Conservation (phyloP, 35 echinoderm and acorn worm species). For the Heliocidaris erythrogramma region DNA sequence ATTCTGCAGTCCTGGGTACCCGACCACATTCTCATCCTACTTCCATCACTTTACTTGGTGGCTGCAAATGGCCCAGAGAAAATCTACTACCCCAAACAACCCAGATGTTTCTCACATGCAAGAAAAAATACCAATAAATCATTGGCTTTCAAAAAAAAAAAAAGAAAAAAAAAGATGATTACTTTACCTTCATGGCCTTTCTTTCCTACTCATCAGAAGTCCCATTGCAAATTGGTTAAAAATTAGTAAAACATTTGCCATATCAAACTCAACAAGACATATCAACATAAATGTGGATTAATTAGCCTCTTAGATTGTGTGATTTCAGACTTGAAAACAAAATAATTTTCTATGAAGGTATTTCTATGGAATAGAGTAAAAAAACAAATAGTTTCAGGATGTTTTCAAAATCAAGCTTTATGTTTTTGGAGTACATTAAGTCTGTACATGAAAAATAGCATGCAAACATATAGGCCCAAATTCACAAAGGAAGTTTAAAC, state of each 20-base stretch:
- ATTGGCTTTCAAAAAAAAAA: too few relatives aligned
- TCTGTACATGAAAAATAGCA: too few relatives aligned
- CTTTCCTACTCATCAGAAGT: constrained; percentile 23
- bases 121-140: too few relatives aligned
- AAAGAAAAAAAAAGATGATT: neutral
- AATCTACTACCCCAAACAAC: neutral
- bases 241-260: constrained; percentile 6
- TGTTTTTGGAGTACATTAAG: too few relatives aligned
- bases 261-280: neutral
- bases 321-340: too few relatives aligned
- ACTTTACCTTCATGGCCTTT: constrained; percentile 9
- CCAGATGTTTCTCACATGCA: neutral
- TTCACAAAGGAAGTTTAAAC: too few relatives aligned
- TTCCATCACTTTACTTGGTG: neutral
- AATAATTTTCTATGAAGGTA: too few relatives aligned
- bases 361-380: too few relatives aligned
- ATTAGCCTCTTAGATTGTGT: too few relatives aligned
- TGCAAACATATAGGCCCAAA: too few relatives aligned
- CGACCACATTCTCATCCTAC: neutral
- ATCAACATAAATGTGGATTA: neutral
- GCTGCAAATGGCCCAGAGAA: neutral
- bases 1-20: neutral
- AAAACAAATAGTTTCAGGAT: too few relatives aligned
- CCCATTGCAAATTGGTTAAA: neutral
- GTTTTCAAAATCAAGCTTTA: too few relatives aligned